A percentile compares a stretch with the other conserved stretches of the same genome.
phyloP scores from a whole-genome alignment of 2,888 invertebrate genomes.

The Galerucella calmariensis region DNA sequence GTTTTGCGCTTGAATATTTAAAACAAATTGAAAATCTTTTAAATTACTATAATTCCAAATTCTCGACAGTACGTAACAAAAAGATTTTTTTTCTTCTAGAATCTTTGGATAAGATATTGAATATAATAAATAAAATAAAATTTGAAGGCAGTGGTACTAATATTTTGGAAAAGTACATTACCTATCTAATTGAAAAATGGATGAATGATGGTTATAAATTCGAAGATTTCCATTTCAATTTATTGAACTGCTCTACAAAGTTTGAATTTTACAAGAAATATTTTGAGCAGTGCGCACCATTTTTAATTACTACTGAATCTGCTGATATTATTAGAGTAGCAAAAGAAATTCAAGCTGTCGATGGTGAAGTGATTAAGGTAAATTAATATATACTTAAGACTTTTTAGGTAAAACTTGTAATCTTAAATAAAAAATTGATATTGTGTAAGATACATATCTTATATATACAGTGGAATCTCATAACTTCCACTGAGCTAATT shows the following conservation, averaged over 20 bases:
- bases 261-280: conserved; percentile 64
- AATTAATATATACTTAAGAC: not conserved
- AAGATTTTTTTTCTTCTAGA: conserved; percentile 41
- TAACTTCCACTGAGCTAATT: too few relatives aligned
- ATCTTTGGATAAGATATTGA: conserved; percentile 51
- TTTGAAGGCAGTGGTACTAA: conserved; percentile 53
- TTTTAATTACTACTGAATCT: conserved; percentile 61
- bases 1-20: too few relatives aligned
- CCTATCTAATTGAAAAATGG: conserved; percentile 66
- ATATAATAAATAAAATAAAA: conserved; percentile 51
- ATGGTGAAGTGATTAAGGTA: conserved; percentile 49
- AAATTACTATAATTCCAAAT: too few relatives aligned
- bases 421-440: too few relatives aligned
- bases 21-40: too few relatives aligned
- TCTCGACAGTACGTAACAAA: too few relatives aligned
- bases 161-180: conserved; percentile 66
- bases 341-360: conserved; percentile 37
- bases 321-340: conserved; percentile 46
- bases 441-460: too few relatives aligned
- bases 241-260: conserved; percentile 59
- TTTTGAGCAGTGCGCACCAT: conserved; percentile 61
- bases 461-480: too few relatives aligned
- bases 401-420: too few relatives aligned
- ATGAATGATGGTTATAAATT: conserved; percentile 50
- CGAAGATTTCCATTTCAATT: conserved; percentile 60